Evolutionary conservation across 2,888 invertebrate genomes (phyloP).

Genomic region (Priocnemis perturbator): DNA sequence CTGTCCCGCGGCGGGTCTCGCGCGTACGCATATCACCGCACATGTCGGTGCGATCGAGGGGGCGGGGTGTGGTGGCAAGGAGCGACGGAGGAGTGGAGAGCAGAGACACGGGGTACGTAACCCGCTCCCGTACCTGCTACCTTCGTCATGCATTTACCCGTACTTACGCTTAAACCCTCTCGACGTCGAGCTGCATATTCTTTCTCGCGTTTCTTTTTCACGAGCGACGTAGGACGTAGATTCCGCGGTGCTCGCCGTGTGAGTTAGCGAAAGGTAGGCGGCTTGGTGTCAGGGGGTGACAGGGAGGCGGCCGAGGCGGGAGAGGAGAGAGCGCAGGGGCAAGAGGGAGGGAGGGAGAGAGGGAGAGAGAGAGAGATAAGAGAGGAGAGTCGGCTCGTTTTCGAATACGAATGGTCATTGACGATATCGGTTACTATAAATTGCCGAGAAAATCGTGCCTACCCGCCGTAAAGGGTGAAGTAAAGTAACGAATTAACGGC

Average conservation of each 20-base stretch:
- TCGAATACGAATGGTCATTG: constrained; percentile 58
- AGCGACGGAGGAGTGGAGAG: too few relatives aligned
- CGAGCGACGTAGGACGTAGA: constrained; percentile 15
- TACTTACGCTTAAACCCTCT: constrained; percentile 1
- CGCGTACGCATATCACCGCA: not conserved
- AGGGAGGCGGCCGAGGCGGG: not conserved
- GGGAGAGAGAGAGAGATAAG: constrained; percentile 21
- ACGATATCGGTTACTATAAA: constrained; percentile 62
- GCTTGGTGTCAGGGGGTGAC: not conserved
- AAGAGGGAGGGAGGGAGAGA: constrained; percentile 14
- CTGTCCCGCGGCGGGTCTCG: constrained; percentile 13
- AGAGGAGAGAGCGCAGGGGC: not conserved
- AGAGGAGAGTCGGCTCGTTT: constrained; percentile 53
- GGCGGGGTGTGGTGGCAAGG: constrained; percentile 2
- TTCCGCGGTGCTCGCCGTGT: not conserved
- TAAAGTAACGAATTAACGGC: constrained; percentile 62
- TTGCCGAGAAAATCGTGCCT: constrained; percentile 56
- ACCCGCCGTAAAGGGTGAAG: constrained; percentile 58
- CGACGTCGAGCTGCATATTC: too few relatives aligned
- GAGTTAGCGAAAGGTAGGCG: not conserved
- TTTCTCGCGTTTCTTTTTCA: constrained; percentile 11
- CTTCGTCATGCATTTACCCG: not conserved
- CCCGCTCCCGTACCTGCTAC: too few relatives aligned
- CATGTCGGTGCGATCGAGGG: not conserved
- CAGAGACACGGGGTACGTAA: too few relatives aligned